A percentile compares a stretch with the other conserved stretches of the same genome.
Conservation (phyloP, 2,888 invertebrate species). For the Cryptosula pallasiana region DNA sequence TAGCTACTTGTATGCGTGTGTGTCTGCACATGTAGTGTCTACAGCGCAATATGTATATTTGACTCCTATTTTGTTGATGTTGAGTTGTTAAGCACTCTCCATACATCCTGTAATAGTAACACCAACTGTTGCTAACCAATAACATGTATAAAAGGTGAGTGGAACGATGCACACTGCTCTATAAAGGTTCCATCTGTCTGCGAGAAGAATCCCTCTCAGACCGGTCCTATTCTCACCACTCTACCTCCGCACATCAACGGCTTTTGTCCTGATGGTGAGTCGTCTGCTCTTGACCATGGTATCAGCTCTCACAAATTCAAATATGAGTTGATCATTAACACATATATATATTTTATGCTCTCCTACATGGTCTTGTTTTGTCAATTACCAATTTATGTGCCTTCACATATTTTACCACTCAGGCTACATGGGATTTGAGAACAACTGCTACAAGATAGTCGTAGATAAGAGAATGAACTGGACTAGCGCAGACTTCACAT, state of each 20-base stretch:
- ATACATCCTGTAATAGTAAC: too few relatives aligned
- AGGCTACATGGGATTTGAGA: slow-evolving; percentile 22
- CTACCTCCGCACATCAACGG: slow-evolving; percentile 32
- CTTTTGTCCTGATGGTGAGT: slow-evolving; percentile 31
- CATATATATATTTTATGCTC: neutral
- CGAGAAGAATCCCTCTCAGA: slow-evolving; percentile 32
- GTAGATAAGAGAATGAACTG: slow-evolving; percentile 20
- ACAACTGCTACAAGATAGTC: slow-evolving; percentile 17
- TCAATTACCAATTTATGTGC: neutral
- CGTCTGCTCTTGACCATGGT: too few relatives aligned
- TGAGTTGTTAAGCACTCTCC: too few relatives aligned
- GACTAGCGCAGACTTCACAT: slow-evolving; percentile 9
- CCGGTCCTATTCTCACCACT: slow-evolving; percentile 27
- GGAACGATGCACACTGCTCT: slow-evolving; percentile 41
- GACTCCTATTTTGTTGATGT: too few relatives aligned
- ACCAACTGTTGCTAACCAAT: too few relatives aligned
- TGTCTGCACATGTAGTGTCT: too few relatives aligned
- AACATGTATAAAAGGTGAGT: slow-evolving; percentile 32
- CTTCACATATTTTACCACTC: neutral
- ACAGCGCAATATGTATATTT: too few relatives aligned
- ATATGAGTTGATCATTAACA: too few relatives aligned
- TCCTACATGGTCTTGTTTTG: neutral
- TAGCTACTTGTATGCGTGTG: too few relatives aligned
- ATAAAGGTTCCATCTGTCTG: slow-evolving; percentile 34
- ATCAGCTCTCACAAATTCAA: too few relatives aligned